Percentiles rank a stretch among this genome's conserved stretches.
Evolutionary conservation across 64 coral and sea anemone species (phyloP).

Genomic region (Pocillopora verrucosa): DNA sequence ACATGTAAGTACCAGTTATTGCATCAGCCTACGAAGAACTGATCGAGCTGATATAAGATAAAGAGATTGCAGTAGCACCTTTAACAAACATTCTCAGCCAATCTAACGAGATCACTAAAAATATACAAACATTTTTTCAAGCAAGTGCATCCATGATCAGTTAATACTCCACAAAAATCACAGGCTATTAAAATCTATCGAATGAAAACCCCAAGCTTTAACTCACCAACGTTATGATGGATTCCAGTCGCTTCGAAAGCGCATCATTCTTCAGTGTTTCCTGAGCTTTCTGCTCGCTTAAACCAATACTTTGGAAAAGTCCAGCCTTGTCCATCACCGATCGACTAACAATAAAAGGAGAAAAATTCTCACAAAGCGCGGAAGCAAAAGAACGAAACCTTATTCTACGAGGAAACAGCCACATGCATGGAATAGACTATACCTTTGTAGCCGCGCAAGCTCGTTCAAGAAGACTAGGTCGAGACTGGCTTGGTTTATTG

Average conservation of each 20-base stretch:
- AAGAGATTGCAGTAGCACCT: no score
- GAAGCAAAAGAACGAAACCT: background rate
- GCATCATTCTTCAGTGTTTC: slow-evolving; percentile 92
- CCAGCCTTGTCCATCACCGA: slow-evolving; percentile 37
- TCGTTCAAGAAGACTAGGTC: no score
- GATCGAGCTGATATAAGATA: background rate
- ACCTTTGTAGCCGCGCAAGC: no score
- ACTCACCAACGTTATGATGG: slow-evolving; percentile 71
- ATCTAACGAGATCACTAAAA: background rate
- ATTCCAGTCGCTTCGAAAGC: slow-evolving; percentile 68
- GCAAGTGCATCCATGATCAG: background rate
- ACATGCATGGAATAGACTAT: no score
- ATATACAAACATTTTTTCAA: background rate
- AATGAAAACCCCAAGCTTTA: background rate
- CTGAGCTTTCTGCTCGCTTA: slow-evolving; percentile 93
- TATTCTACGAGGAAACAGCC: no score
- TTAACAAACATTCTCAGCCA: background rate
- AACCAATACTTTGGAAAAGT: slow-evolving; percentile 94
- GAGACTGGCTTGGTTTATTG: no score
- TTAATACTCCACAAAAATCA: no score
- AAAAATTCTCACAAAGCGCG: background rate
- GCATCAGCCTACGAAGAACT: background rate
- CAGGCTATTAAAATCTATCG: background rate
- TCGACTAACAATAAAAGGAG: background rate
- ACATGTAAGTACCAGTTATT: background rate